A percentile compares a stretch with the other conserved stretches of the same genome.
Evolutionary conservation across 2,797 vertebrate species (phyloP).

Genomic region (Anguilla marmorata): DNA sequence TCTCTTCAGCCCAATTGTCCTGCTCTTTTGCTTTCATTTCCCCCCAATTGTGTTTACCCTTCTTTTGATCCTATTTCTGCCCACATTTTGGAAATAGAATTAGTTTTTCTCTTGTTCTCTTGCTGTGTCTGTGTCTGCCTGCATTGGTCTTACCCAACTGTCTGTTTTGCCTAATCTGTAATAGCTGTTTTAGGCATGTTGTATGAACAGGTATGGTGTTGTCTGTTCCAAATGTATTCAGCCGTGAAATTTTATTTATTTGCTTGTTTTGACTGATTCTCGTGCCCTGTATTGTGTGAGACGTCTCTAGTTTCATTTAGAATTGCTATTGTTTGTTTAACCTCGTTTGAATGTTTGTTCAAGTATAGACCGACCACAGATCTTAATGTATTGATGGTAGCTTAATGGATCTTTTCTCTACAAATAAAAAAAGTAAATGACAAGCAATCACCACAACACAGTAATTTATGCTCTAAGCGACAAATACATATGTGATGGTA

Average conservation of each 20-base stretch:
- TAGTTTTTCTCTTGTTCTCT: not conserved
- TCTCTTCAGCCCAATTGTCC: not conserved
- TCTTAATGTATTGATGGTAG: not conserved
- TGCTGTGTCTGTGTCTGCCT: conserved; percentile 51
- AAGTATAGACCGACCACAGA: not conserved
- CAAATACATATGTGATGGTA: not conserved
- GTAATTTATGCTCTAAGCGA: conserved; percentile 25
- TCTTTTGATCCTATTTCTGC: conserved; percentile 10
- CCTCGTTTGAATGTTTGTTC: not conserved
- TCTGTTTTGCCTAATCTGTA: conserved; percentile 1
- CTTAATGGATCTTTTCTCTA: conserved; percentile 11
- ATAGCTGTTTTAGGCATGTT: conserved; percentile 7
- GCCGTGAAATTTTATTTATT: conserved; percentile 40
- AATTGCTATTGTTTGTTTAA: not conserved
- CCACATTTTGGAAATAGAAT: conserved; percentile 13
- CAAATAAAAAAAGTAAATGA: not conserved
- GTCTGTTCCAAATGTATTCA: conserved; percentile 44
- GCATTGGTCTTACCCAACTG: conserved; percentile 27
- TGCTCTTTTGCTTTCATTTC: not conserved
- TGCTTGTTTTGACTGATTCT: not conserved
- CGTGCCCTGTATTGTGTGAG: not conserved
- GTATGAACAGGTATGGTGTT: conserved; percentile 34
- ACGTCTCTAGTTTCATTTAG: not conserved
- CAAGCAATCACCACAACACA: conserved; percentile 12
- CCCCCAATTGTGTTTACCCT: not conserved